Percentiles rank a stretch among this genome's conserved stretches.
These are phyloP conservation scores for Kuschelorhynchus macadamiae DNA, from an alignment of 2,888 invertebrate genomes.

Conservation along the genomic window DNA sequence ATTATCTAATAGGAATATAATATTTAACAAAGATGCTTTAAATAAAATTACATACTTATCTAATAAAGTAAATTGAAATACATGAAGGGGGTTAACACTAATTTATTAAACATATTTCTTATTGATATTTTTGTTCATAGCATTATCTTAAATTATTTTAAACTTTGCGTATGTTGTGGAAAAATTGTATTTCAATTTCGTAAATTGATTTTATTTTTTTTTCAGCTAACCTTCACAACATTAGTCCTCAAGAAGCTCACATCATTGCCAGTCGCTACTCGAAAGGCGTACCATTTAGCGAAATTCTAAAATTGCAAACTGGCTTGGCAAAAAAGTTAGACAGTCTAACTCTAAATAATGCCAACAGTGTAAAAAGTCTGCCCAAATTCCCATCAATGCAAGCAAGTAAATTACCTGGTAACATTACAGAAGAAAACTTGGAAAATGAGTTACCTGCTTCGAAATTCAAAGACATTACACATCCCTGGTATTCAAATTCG, in stretches of 20 bases:
- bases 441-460: constrained; percentile 29
- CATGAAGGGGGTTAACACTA: no score
- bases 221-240: constrained; percentile 49
- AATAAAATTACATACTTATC: no score
- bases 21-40: no score
- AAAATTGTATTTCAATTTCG: no score
- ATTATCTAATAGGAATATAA: no score
- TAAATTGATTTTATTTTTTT: constrained; percentile 9
- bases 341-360: constrained; percentile 25
- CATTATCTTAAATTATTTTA: no score
- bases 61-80: no score
- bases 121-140: no score
- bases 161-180: no score
- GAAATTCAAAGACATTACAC: constrained; percentile 49
- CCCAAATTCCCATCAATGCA: constrained; percentile 28
- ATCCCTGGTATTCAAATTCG: constrained; percentile 46
- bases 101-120: no score
- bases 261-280: constrained; percentile 59
- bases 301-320: constrained; percentile 60
- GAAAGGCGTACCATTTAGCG: constrained; percentile 59
- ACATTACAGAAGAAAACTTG: constrained; percentile 35
- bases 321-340: constrained; percentile 36
- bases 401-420: constrained; percentile 22
- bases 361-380: no score
- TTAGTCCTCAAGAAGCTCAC: constrained; percentile 54